Evolutionary conservation across 1,140 invertebrate genomes (phyloP), one percentile per base, ranked within the genome.

Genomic region (Microplitis demolitor): DNA sequence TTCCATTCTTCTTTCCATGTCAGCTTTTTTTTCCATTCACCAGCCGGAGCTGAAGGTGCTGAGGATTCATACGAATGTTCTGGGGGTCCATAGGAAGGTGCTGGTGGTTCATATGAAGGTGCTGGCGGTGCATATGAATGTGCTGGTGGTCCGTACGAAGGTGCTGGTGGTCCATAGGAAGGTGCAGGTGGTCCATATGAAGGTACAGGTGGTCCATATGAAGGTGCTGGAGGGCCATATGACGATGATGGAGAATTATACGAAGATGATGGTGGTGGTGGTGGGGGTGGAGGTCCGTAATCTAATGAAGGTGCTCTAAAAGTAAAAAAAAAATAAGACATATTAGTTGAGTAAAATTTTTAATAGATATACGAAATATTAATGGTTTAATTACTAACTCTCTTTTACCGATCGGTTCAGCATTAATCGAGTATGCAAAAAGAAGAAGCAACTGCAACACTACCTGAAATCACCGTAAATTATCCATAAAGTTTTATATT

Each of bases 31-130:
- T 85, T 82, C 79, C 90, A 93, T 16, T 89, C 90, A 33, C 92
- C 92, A 79, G 91, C 88, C 4, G 91, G 91, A 71, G 89, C 83
- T 87, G 88, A 69, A 82, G 80, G 33, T 69, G 63, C 33, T 34
- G 45, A 50, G 34, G 53, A 67, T 33, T 54, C 13, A 13, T 67
- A 67, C 13, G 50, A 45, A 35, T 6, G 11, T 34, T 13, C 66
- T 67, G 75, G 77, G 33, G 72, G 24, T 34, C 78, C 75, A 16
- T 76, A 74, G 1, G 66, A 67, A 13, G 62, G 66, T 8, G 72
- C 68, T 35, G 72, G 72, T 3, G 60, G 13, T 68, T 45, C 53
- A 54, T 67, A 54, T 5, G 64, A 67, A 31, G 62, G 54, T 6
- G 74, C 53, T 31, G 76, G 78, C 0, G 74, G 78, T 76, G 77